Evolutionary conservation across 2,797 vertebrate genomes (phyloP).

Genomic region (Gobio occitaniae): DNA sequence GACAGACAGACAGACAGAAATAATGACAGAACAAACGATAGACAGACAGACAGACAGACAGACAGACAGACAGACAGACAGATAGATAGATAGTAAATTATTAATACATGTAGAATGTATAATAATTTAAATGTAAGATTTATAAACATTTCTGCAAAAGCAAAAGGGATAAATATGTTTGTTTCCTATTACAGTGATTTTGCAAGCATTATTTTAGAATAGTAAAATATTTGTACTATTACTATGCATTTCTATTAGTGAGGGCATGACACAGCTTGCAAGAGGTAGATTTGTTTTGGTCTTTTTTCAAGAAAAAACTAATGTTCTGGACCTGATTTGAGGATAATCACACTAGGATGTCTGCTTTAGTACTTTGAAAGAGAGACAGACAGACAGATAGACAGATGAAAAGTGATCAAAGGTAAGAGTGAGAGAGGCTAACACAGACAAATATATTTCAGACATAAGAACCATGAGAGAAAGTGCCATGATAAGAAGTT

Average conservation of each 20-base stretch:
- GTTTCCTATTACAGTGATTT: not conserved
- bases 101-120: too few relatives aligned
- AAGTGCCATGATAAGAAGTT: conserved; percentile 65
- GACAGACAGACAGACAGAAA: too few relatives aligned
- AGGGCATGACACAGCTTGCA: not conserved
- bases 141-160: too few relatives aligned
- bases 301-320: not conserved
- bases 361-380: not conserved
- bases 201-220: not conserved
- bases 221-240: not conserved
- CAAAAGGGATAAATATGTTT: too few relatives aligned
- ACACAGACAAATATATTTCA: conserved; percentile 21
- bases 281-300: too few relatives aligned
- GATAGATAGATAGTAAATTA: too few relatives aligned
- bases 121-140: too few relatives aligned
- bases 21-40: too few relatives aligned
- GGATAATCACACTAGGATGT: not conserved
- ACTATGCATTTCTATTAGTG: not conserved
- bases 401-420: not conserved
- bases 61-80: too few relatives aligned
- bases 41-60: too few relatives aligned
- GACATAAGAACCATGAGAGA: conserved; percentile 52
- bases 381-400: conserved; percentile 1
- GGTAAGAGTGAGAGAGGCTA: conserved; percentile 1
- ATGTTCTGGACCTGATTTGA: not conserved